Base-by-base conservation (phyloP, 1,140 invertebrate genomes). In the Drosophila ercepeae region DNA sequence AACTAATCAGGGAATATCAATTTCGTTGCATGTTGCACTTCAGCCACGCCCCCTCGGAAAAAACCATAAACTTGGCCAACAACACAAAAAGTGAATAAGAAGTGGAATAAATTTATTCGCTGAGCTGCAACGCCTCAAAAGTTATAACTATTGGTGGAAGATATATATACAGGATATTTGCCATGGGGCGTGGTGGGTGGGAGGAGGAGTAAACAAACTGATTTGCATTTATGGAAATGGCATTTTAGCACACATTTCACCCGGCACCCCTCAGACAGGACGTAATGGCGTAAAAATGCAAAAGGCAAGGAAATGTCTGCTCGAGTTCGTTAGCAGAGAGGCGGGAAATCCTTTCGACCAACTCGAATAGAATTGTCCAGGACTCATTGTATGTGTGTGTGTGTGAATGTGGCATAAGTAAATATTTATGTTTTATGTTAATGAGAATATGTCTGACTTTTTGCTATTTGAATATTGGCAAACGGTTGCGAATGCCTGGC, bases 361-460 rank as follows among this genome's bases (percentile, higher is more conserved):
- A 84, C 74, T 69, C 74, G 89, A 89, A 89, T 88, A 89, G 77
- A 86, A 81, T 63, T 65, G 60, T 84, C 64, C 64, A 74, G 50
- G 4, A 16, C 36, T 25, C 41, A 23, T 14, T 48, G 36, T 42
- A 49, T 36, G 71, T 54, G 46, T 61, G 71, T 36, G 71, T 54
- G 45, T 61, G 71, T 54, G 36, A 46, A 41, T 74, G 57, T 67
- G 73, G 78, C 81, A 78, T 86, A 89, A 89, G 86, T 78, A 89
- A 89, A 89, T 84, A 89, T 89, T 89, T 89, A 86, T 89, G 86
- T 89, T 89, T 89, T 89, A 89, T 89, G 86, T 89, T 89, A 89
- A 89, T 89, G 86, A 89, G 86, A 89, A 86, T 82, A 73, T 86
- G 86, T 89, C 83, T 89, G 76, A 89, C 81, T 89, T 81, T 84